Base-by-base conservation (phyloP, 2,113 vertebrate genomes). In the Girardinichthys multiradiatus region DNA sequence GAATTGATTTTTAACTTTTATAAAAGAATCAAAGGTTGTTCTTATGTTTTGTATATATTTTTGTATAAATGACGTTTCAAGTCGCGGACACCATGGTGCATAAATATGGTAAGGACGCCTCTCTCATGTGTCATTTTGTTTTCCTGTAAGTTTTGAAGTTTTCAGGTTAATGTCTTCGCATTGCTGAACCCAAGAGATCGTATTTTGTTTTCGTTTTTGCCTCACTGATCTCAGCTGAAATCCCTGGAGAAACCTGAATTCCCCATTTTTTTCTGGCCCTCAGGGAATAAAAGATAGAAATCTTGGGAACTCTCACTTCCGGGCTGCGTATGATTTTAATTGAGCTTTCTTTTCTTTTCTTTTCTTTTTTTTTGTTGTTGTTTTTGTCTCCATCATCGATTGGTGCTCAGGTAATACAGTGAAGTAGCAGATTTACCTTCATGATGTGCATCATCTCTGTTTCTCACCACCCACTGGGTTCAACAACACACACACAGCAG, bases 81-180 rank as follows among this genome's bases (percentile, higher is more conserved):
- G 74, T 77, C 9, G 72, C n/a, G 14, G 70, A 70, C 79, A 77
- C 26, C 71, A 95, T 95, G 94, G 93, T 94, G 59, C 94, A 94
- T 72, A 95, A 92, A 86, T 94, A 94, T 71, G 94, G 94, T 95
- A 76, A 94, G 94, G 93, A 60, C 35, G 12, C 74, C 68, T 51
- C 33, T 76, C 37, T 69, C 42, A 57, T 72, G 45, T 64, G 28
- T 70, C 2, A 9, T 2, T 51, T 51, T 42, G n/a, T 72, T 70
- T 66, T 62, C 11, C 4, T 12, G 19, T 42, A 35, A 65, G 31
- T 35, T 72, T 21, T 29, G 10, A 65, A 57, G 59, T 57, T 69
- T 75, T 64, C 45, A 62, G 77, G 29, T 68, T 74, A 57, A 67
- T 57, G 14, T 17, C 10, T 58, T 19, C 42, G 42, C 42, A 45